Conservation (phyloP, 2,888 invertebrate genomes). For the Lithophane semibrunnea region DNA sequence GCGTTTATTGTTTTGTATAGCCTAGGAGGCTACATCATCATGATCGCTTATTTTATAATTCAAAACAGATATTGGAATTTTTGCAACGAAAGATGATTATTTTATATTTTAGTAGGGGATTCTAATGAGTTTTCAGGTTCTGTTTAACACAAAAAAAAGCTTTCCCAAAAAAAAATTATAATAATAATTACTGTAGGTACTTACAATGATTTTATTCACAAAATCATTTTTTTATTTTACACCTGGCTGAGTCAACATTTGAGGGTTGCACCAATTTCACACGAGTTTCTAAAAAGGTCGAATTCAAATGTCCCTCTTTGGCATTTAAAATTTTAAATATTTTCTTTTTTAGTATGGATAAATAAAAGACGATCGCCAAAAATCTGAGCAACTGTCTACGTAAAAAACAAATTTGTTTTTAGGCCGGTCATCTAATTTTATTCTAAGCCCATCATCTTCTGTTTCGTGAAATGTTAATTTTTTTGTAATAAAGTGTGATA, state of each 20-base stretch:
- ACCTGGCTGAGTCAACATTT: constrained; percentile 1
- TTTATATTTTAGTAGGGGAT: background rate
- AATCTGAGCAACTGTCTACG: background rate
- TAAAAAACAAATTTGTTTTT: constrained; percentile 38
- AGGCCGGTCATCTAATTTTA: background rate
- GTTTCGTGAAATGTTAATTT: constrained; percentile 26
- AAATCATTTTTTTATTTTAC: constrained; percentile 8
- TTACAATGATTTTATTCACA: background rate
- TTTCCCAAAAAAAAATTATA: background rate
- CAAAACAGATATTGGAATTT: background rate
- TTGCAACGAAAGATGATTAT: background rate
- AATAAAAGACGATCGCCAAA: constrained; percentile 53
- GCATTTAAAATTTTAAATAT: constrained; percentile 58
- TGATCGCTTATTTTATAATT: constrained; percentile 36
- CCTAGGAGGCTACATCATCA: constrained; percentile 30
- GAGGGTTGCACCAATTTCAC: constrained; percentile 26
- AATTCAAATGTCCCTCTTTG: constrained; percentile 51
- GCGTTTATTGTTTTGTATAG: constrained; percentile 56
- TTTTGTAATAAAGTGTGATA: constrained; percentile 37
- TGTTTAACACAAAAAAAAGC: background rate
- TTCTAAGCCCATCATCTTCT: constrained; percentile 8
- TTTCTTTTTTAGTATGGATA: constrained; percentile 21
- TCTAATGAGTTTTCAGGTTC: background rate
- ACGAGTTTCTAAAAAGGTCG: constrained; percentile 47
- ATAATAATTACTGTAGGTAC: background rate